Evolutionary conservation across 2,888 invertebrate species (phyloP), one percentile per base, ranked within the genome.

Genomic region (Lepeophtheirus nordmannii): DNA sequence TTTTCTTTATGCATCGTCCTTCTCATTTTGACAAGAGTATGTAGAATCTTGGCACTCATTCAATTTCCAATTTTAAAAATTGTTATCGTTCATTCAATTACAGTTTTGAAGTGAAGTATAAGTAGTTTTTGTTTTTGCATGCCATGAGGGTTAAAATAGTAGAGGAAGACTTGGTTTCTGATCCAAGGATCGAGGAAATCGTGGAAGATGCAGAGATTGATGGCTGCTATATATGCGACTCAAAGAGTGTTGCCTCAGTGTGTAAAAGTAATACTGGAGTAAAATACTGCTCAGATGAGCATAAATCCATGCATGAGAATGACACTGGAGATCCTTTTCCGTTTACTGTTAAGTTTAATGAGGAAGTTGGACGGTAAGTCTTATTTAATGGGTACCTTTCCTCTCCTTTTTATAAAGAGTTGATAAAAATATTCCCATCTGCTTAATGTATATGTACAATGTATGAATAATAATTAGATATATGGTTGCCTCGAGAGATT

Each of bases 401-500:
- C 17, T 5, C 1, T n/a, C n/a, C 53, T 8, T n/a, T 46, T 17
- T 46, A 41, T 14, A 41, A 14, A 14, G 53, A 46, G n/a, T 46
- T 46, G 53, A 8, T 46, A 46, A 46, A 8, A 46, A 46, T 46
- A 8, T n/a, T 46, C 17, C 17, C 14, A 17, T n/a, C 14, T 46
- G 53, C 8, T 46, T 30, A 30, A 30, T 30, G 7, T 30, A 7
- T 30, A 30, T 7, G 3, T 5, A 30, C 30, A 30, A 30, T 30
- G 7, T 30, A 30, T 30, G 30, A 30, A 30, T 30, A 5, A 30
- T 30, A 7, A n/a, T 41, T 46, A 22, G 63, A 30, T 63, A 63
- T 53, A 63, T 63, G 56, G 56, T 63, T 9, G 63, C 63, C 10
- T 20, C 63, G 12, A 41, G 63, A 22, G 63, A 63, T n/a, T 46